Evolutionary conservation across 2,888 invertebrate genomes (phyloP).

Genomic region (Nomada goodeniana): DNA sequence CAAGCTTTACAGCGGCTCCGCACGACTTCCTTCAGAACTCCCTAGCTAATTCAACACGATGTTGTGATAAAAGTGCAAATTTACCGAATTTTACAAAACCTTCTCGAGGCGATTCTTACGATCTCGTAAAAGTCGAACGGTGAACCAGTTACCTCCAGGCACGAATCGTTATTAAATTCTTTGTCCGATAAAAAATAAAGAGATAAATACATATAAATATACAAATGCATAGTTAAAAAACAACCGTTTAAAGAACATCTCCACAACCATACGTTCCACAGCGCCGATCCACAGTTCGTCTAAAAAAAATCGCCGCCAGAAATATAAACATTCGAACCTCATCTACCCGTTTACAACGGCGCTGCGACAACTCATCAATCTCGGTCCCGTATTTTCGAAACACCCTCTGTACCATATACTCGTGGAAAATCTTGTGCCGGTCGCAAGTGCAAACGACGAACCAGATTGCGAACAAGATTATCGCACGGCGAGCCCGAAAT

Average conservation of each 20-base stretch:
- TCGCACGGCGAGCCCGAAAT: conserved; percentile 38
- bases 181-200: background rate
- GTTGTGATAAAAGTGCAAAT: conserved; percentile 23
- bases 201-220: no score
- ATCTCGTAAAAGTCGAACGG: conserved; percentile 16
- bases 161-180: conserved; percentile 5
- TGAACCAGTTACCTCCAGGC: background rate
- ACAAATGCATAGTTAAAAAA: no score
- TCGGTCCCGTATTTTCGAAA: no score
- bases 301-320: no score
- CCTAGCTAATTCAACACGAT: conserved; percentile 17
- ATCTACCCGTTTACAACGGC: no score
- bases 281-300: no score
- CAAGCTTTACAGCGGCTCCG: conserved; percentile 5
- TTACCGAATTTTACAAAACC: conserved; percentile 21
- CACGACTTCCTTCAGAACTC: conserved; percentile 13
- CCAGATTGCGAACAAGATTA: conserved; percentile 46
- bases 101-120: background rate
- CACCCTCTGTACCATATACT: no score
- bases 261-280: no score
- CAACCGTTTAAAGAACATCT: no score
- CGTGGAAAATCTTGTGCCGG: conserved; percentile 26
- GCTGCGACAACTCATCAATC: no score
- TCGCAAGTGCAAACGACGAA: conserved; percentile 38
- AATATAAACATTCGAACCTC: no score